phyloP scores from a whole-genome alignment of 2,113 vertebrate species.

The Spizaetus ornatus region DNA sequence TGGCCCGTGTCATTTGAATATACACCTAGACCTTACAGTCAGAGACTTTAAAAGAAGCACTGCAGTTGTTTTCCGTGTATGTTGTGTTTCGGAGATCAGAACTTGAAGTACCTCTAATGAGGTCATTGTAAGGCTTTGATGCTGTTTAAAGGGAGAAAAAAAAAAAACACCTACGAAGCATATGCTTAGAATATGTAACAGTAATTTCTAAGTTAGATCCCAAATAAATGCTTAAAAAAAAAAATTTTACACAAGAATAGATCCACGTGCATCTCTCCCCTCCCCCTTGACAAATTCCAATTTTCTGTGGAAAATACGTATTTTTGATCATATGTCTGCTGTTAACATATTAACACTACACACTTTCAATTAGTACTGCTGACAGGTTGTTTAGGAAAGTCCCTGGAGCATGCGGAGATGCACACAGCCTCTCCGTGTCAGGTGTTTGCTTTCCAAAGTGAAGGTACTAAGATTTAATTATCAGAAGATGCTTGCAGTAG shows the following conservation, averaged over 20 bases:
- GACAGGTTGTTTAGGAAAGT: constrained; percentile 18
- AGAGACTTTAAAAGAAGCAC: neutral
- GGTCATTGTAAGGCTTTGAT: neutral
- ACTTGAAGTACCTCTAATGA: neutral
- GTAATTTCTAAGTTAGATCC: neutral
- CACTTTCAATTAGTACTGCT: neutral
- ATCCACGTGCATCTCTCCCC: neutral
- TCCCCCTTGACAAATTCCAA: neutral
- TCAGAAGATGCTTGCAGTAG: neutral
- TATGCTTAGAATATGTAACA: neutral
- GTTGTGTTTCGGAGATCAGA: neutral
- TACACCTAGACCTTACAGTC: neutral
- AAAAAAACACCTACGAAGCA: neutral
- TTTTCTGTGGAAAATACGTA: neutral
- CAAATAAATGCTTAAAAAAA: neutral
- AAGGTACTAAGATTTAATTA: neutral
- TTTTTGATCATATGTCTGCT: neutral
- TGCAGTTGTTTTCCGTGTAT: neutral
- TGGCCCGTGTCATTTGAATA: neutral
- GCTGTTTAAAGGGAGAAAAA: neutral
- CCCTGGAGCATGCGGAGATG: constrained; percentile 13
- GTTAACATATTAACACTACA: neutral
- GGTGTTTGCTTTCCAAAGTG: constrained; percentile 29
- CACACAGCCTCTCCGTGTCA: neutral
- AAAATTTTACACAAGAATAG: neutral